Base-by-base conservation (phyloP, 2,113 vertebrate species). In the Podarcis cretensis region DNA sequence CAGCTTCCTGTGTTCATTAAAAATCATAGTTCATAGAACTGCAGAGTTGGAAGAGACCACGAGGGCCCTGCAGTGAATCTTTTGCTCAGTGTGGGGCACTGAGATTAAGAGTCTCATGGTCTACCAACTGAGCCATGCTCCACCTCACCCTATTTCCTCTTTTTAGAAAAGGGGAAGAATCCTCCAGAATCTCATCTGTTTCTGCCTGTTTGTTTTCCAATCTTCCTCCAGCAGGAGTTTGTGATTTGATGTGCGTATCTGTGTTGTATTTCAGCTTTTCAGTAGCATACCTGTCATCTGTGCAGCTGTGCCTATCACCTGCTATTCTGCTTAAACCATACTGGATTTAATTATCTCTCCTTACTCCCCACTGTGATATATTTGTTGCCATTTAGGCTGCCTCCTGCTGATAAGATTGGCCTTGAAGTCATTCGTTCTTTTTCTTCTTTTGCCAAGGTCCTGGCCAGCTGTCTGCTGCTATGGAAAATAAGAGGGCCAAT, bases 301-400 rank as follows among this genome's bases (percentile, higher is more conserved):
- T 69, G n/a, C 43, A 59, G 59, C 6, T 77, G 23, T 66, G 9
- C 8, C 63, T 3, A 1, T 14, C 40, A 48, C 23, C 35, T 73
- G 30, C 14, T 63, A 6, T 66, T 25, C 54, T 77, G 32, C 21
- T 68, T 18, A 54, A 83, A 48, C 32, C 57, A 23, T 30, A 0
- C 4, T 3, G 73, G 20, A 2, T 66, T 89, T 77, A 74, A 79
- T 87, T 35, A 75, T 74, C n/a, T 23, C 35, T 20, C 23, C 59
- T 2, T 27, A 1, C 66, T 10, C 54, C 43, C 59, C 14, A 0
- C 23, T 77, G 76, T 87, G 57, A 83, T 65, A 0, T 0, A 40
- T 75, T 59, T 90, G 71, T 75, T 1, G 0, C 12, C 3, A 0
- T 14, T 18, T 80, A 68, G 1, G 0, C 0, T 63, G n/a, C 35